Conservation (phyloP, 2,113 vertebrate species). For the Petroica traversi region DNA sequence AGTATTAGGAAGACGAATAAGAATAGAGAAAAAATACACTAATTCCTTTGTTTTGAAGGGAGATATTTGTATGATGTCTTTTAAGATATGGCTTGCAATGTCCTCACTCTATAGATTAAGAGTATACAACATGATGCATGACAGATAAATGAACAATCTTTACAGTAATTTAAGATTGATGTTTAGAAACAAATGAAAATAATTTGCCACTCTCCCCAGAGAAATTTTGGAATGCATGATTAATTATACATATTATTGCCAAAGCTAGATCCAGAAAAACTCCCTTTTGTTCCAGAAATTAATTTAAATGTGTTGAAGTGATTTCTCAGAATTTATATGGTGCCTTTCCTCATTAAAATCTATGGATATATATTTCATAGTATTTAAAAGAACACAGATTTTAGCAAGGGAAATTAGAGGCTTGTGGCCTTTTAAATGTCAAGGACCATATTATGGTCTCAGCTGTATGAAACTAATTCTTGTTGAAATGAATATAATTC, state of each 20-base stretch:
- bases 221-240: conserved; percentile 56
- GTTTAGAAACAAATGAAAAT: conserved; percentile 58
- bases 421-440: conserved; percentile 19
- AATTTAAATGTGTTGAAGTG: conserved; percentile 50
- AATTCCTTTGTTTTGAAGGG: not conserved
- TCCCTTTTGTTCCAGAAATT: conserved; percentile 59
- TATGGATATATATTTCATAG: conserved; percentile 1
- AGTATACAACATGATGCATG: conserved; percentile 30
- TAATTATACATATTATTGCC: conserved; percentile 60
- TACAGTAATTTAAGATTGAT: conserved; percentile 41
- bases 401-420: conserved; percentile 7
- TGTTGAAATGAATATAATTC: not conserved
- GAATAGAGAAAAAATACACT: not conserved
- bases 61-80: not conserved
- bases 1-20: not conserved
- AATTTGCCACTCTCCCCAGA: conserved; percentile 32
- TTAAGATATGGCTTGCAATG: not conserved
- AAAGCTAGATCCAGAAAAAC: conserved; percentile 55
- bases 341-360: conserved; percentile 57
- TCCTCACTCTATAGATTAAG: not conserved
- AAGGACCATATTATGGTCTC: conserved; percentile 1
- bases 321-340: conserved; percentile 41
- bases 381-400: conserved; percentile 37
- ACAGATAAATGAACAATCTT: conserved; percentile 21
- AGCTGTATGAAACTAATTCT: not conserved